Percentiles rank a stretch among this genome's conserved stretches.
Evolutionary conservation across 2,113 vertebrate genomes (phyloP).

Genomic region (Cavia porcellus): DNA sequence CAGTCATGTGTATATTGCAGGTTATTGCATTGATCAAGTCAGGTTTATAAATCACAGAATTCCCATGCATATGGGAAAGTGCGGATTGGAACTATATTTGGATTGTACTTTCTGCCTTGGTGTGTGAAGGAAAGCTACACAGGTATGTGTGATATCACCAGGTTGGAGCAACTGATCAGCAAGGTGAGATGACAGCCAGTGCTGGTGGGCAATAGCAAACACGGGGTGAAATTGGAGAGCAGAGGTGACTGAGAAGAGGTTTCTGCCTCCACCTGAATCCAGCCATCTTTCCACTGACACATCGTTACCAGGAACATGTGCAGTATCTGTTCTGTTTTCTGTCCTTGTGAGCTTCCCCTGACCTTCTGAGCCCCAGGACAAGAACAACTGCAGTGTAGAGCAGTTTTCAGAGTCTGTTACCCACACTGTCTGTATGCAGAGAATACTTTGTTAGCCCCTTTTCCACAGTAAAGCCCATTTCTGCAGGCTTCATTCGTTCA

Average conservation of each 20-base stretch:
- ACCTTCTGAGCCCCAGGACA: not conserved
- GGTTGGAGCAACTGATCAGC: not conserved
- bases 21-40: not conserved
- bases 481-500: not conserved
- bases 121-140: not conserved
- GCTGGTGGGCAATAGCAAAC: not conserved
- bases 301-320: not conserved
- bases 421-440: fast-evolving
- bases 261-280: not conserved
- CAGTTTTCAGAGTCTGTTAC: not conserved
- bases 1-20: not conserved
- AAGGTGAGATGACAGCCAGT: not conserved
- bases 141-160: not conserved
- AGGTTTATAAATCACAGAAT: not conserved
- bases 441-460: not conserved
- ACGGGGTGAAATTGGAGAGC: not conserved
- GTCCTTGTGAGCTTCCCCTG: not conserved
- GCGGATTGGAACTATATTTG: not conserved
- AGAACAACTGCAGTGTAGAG: too few relatives aligned
- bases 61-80: not conserved
- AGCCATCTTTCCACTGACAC: not conserved
- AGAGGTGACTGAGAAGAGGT: not conserved
- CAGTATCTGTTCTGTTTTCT: not conserved
- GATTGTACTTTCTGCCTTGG: not conserved
- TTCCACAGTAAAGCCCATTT: not conserved